These are phyloP conservation scores for Takifugu rubripes DNA, from an alignment of 2,797 vertebrate species.

Conservation along the genomic window DNA sequence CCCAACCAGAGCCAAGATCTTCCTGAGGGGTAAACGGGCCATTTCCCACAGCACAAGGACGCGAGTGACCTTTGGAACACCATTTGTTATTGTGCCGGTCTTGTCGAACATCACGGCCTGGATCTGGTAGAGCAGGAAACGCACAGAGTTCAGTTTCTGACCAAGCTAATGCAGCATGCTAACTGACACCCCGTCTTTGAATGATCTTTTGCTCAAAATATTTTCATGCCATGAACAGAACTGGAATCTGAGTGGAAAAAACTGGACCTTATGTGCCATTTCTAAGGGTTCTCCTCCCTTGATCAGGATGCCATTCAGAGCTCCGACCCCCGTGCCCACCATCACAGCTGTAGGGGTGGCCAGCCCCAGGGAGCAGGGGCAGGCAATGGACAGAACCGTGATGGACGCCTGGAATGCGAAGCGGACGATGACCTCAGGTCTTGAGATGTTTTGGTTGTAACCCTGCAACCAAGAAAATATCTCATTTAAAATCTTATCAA, in stretches of 20 bases:
- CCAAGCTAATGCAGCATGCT: no score
- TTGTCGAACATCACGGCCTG: constrained; percentile 96
- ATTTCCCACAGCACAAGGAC: constrained; percentile 84
- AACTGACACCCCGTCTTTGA: neutral
- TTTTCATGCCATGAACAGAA: no score
- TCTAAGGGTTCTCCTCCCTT: constrained; percentile 97
- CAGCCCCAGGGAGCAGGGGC: constrained; percentile 94
- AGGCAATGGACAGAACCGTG: constrained; percentile 94
- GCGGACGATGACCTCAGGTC: constrained; percentile 83
- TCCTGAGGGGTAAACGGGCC: constrained; percentile 82
- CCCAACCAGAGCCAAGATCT: constrained; percentile 86
- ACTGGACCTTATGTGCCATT: constrained; percentile 90
- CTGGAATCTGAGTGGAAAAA: neutral
- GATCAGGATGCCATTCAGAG: constrained; percentile 95
- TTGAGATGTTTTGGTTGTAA: constrained; percentile 79
- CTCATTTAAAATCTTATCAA: neutral
- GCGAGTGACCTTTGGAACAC: constrained; percentile 86
- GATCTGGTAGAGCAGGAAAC: constrained; percentile 70
- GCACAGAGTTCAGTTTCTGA: no score
- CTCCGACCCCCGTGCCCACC: constrained; percentile 96
- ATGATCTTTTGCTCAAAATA: no score
- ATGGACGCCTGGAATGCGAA: constrained; percentile 97
- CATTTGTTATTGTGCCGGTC: constrained; percentile 92
- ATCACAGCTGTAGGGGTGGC: constrained; percentile 96
- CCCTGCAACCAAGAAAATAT: constrained; percentile 61